These are phyloP conservation scores for Cyclura pinguis DNA, from an alignment of 2,797 vertebrate genomes.

Conservation along the genomic window DNA sequence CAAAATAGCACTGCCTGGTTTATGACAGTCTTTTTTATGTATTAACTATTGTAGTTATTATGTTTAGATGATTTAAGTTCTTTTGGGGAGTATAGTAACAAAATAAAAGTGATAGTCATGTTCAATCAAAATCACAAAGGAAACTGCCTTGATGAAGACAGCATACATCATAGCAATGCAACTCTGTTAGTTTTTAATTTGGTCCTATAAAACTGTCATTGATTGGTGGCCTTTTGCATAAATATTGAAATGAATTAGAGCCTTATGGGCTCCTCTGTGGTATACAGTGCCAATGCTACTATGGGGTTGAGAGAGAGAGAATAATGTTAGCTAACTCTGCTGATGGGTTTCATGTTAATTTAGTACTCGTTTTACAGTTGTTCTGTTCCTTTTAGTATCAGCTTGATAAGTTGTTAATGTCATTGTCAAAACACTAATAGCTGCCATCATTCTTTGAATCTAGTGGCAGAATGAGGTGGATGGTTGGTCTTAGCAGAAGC, in stretches of 20 bases:
- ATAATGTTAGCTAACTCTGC: slow-evolving; percentile 13
- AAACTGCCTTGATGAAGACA: slow-evolving; percentile 48
- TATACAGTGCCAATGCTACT: slow-evolving; percentile 22
- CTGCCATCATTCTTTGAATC: slow-evolving; percentile 45
- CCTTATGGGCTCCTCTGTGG: slow-evolving; percentile 42
- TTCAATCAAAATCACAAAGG: slow-evolving; percentile 40
- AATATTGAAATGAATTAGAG: slow-evolving; percentile 11
- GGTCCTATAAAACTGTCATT: slow-evolving; percentile 46
- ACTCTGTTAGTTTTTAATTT: slow-evolving; percentile 51
- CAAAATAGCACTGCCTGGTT: slow-evolving; percentile 3
- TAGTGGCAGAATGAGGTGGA: slow-evolving; percentile 23
- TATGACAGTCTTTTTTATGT: slow-evolving; percentile 32
- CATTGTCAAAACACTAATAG: slow-evolving; percentile 46
- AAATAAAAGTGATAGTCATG: slow-evolving; percentile 43
- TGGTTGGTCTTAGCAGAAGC: slow-evolving; percentile 42
- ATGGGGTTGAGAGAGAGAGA: background rate
- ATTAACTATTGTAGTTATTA: slow-evolving; percentile 22
- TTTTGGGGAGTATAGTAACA: slow-evolving; percentile 8
- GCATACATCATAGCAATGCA: slow-evolving; percentile 32
- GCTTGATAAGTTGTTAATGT: slow-evolving; percentile 35
- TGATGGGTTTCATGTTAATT: slow-evolving; percentile 45
- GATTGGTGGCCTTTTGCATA: slow-evolving; percentile 35
- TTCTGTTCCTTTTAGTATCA: slow-evolving; percentile 52
- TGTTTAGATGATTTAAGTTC: slow-evolving; percentile 45
- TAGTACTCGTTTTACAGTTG: slow-evolving; percentile 55